Base-by-base conservation (phyloP, 2,888 invertebrate species). In the Onchidella celtica region DNA sequence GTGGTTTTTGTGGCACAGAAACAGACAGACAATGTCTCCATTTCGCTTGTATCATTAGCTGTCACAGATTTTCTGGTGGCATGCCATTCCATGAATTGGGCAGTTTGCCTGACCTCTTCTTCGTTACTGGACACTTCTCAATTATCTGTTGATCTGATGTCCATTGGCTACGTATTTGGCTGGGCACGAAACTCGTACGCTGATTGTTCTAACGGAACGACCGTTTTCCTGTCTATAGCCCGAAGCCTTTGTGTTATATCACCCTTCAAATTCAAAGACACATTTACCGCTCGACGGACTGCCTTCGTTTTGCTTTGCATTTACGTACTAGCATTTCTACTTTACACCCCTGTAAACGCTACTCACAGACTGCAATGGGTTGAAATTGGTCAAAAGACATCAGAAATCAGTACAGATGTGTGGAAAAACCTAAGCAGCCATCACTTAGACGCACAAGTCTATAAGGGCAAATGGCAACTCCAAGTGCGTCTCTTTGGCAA, bases 221-320 rank as follows among this genome's bases (percentile, higher is more conserved):
- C 73, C 1, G 61, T 36, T 3, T 73, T 73, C 40, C 59, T 73
- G n/a, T 73, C 73, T 14, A 1, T 34, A 21, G n/a, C 73, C 6
- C 55, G 61, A n/a, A 59, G 73, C 24, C 24, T 73, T 14, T 21
- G 36, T 32, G 36, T 73, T 34, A 36, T 59, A 4, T 61, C 17
- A n/a, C 73, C 73, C 9, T 73, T 73, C 34, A 21, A 24, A n/a
- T 73, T 73, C 57, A 73, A 59, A 36, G 27, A 73, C 11, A 61
- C 59, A 36, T 73, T 72, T n/a, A 72, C 73, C 0, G 6, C 73
- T 6, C 36, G 38, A 14, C 36, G 59, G 59, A 73, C 73, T 21
- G 17, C 27, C 2, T 17, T 3, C 24, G 17, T 36, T 36, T 17
- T 73, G 9, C 9, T 73, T 32, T 11, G 1, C 17, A 59, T 73